Evolutionary conservation across 2,797 vertebrate species (phyloP).

Genomic region (Orestias chungarensis): DNA sequence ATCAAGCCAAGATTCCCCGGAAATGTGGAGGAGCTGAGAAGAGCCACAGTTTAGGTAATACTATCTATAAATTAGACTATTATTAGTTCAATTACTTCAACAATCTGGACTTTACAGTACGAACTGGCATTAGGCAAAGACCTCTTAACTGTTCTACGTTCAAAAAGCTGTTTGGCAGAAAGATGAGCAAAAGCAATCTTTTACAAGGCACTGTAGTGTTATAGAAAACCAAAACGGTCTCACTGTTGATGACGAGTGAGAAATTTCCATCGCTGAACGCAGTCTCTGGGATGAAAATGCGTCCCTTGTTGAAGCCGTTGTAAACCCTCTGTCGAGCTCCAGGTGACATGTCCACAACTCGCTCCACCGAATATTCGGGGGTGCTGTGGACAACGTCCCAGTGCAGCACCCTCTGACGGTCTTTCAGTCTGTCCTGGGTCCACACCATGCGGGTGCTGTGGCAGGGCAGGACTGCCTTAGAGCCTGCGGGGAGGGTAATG

Average conservation of each 20-base stretch:
- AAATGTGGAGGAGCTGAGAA: background rate
- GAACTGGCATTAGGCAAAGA: too few relatives aligned
- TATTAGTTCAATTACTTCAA: too few relatives aligned
- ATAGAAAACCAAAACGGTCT: background rate
- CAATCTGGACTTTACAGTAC: too few relatives aligned
- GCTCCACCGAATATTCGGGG: conserved; percentile 79
- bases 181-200: too few relatives aligned
- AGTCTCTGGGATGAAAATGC: conserved; percentile 80
- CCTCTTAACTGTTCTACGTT: too few relatives aligned
- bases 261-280: conserved; percentile 94
- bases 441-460: conserved; percentile 91
- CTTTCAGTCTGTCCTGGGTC: conserved; percentile 88
- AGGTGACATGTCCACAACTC: conserved; percentile 93
- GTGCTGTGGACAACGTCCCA: conserved; percentile 87
- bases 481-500: conserved; percentile 80
- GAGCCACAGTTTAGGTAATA: background rate
- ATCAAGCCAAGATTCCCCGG: background rate
- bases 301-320: conserved; percentile 84
- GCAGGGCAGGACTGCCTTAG: conserved; percentile 84
- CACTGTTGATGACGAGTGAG: conserved; percentile 91
- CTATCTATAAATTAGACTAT: background rate
- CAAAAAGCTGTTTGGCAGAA: too few relatives aligned
- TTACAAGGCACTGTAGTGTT: background rate
- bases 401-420: conserved; percentile 94
- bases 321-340: conserved; percentile 88